Base-by-base conservation (phyloP, 2,113 vertebrate species). In the Zapus hudsonius region DNA sequence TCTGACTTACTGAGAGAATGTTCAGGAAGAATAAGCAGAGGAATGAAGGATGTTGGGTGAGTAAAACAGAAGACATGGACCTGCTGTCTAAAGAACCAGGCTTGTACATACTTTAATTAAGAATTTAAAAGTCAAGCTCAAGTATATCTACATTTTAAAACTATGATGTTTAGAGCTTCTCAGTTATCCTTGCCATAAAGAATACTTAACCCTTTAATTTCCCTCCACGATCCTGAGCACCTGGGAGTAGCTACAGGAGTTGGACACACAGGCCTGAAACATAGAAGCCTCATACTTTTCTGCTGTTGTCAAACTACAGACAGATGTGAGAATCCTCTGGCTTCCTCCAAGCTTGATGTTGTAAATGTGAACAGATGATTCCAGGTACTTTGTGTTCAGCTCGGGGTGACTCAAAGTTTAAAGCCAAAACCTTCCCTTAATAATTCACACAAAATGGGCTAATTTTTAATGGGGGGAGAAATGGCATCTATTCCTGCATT, bases 371-470 rank as follows among this genome's bases (percentile, higher is more conserved):
- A 1, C 33, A 90, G 87, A 87, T 72, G 64, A 87, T 83, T 72
- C 33, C 33, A 90, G 27, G 20, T 47, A 44, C 13, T 87, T 91
- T 83, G 47, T 66, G 72, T 70, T 89, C 75, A 69, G 19, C 20
- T 79, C 80, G 76, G 61, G 92, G 72, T 61, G 42, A 59, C n/a
- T 40, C 38, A 33, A 44, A 10, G 33, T 91, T 93, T 76, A 78
- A 84, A 42, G 27, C 52, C 22, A 93, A 96, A 94, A 10, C 3
- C 42, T 93, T 67, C 78, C 61, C n/a, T 36, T 63, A 69, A 70
- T 74, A 89, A 78, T 52, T 93, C 64, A 90, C 33, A 78, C 38
- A 82, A 92, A 52, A 57, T 67, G 27, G 31, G 9, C 22, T 76
- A 80, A 38, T 55, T 52, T 84, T 84, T 67, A 69, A 69, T 74